Percentiles rank a stretch among this genome's conserved stretches.
phyloP scores from a whole-genome alignment of 2,113 vertebrate genomes.

The Rhodinocichla rosea region DNA sequence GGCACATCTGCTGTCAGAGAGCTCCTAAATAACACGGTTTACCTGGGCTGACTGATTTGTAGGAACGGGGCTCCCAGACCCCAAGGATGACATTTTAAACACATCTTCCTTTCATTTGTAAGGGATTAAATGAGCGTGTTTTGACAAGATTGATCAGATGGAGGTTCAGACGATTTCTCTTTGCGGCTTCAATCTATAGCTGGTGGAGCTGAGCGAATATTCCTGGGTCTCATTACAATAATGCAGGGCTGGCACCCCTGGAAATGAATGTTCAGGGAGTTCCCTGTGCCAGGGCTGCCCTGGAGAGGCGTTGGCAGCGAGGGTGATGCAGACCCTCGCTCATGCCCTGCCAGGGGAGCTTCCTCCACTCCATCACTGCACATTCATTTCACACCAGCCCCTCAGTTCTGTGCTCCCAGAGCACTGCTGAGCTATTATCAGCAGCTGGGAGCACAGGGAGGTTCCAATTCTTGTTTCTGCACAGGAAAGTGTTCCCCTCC shows the following conservation, averaged over 20 bases:
- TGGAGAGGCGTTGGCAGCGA: fast-evolving
- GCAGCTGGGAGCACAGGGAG: background rate
- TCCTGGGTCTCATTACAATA: conserved; percentile 23
- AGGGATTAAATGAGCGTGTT: conserved; percentile 47
- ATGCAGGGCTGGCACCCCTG: background rate
- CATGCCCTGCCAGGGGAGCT: background rate
- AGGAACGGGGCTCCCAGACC: conserved; percentile 28
- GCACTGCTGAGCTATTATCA: fast-evolving
- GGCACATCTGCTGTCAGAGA: background rate
- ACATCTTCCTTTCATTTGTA: conserved; percentile 53
- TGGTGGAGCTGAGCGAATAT: background rate
- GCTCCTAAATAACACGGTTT: conserved; percentile 20
- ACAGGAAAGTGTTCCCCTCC: background rate
- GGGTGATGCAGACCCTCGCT: fast-evolving
- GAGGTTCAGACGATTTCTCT: conserved; percentile 23
- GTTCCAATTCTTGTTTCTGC: fast-evolving
- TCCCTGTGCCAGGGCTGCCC: background rate
- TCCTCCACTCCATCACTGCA: fast-evolving
- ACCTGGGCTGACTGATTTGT: conserved; percentile 24
- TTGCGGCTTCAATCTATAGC: conserved; percentile 21
- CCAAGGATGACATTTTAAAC: conserved; percentile 57
- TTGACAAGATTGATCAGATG: conserved; percentile 55
- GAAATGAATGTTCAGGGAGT: background rate
- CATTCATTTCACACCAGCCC: fast-evolving
- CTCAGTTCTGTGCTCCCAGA: fast-evolving